Conservation (phyloP, 2,113 vertebrate genomes). For the Grammomys dolichurus region DNA sequence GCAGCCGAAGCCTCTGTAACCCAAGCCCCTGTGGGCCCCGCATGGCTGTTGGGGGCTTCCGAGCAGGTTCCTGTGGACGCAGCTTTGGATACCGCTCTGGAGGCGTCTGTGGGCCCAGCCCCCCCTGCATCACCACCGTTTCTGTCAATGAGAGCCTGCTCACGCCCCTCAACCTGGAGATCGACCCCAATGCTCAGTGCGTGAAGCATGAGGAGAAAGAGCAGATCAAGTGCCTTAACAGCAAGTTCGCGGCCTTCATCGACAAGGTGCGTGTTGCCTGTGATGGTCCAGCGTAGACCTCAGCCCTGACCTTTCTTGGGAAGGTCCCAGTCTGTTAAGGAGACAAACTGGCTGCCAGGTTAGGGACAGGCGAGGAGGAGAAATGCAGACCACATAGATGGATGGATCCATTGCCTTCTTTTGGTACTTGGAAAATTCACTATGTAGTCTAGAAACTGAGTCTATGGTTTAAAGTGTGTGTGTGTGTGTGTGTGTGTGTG, state of each 20-base stretch:
- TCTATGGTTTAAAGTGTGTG: background rate
- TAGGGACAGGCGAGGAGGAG: background rate
- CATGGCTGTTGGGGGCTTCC: conserved; percentile 43
- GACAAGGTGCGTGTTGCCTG: conserved; percentile 87
- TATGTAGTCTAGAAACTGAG: background rate
- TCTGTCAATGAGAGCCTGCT: too few relatives aligned
- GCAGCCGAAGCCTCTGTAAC: conserved; percentile 76
- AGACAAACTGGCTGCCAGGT: background rate
- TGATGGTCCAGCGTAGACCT: background rate
- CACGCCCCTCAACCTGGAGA: too few relatives aligned
- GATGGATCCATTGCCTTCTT: background rate
- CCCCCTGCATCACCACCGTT: too few relatives aligned
- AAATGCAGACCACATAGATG: background rate
- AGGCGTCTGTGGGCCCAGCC: conserved; percentile 22
- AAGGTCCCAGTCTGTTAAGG: background rate
- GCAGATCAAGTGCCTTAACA: conserved; percentile 92
- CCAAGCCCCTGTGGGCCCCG: conserved; percentile 33
- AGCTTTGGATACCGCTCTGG: conserved; percentile 71
- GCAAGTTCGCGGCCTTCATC: conserved; percentile 90
- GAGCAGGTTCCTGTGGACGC: background rate
- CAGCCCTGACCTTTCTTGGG: accelerated
- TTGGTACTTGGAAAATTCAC: background rate
- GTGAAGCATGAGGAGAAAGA: conserved; percentile 87
- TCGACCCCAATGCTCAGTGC: too few relatives aligned
- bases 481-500: background rate